Conservation (phyloP, 2,113 vertebrate species). For the Vombatus ursinus region DNA sequence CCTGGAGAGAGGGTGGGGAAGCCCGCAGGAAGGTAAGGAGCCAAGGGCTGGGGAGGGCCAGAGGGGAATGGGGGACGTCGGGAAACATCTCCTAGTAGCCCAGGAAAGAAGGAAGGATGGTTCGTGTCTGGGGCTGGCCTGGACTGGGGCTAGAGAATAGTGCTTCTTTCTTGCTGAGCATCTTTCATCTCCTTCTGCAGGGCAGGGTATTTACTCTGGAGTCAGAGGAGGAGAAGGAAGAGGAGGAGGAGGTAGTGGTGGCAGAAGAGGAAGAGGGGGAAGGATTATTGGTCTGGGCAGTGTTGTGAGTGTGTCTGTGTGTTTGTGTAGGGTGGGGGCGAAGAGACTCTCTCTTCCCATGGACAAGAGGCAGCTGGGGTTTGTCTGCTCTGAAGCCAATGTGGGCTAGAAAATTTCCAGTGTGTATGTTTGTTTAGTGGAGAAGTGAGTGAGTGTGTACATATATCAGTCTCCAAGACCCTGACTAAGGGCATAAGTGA, state of each 20-base stretch:
- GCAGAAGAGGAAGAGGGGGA: neutral
- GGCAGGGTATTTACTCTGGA: neutral
- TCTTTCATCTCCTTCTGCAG: neutral
- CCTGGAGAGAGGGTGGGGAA: neutral
- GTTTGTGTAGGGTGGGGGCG: neutral
- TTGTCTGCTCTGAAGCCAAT: neutral
- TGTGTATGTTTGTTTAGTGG: neutral
- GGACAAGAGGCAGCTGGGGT: neutral
- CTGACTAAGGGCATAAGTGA: neutral
- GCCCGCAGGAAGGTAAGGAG: conserved; percentile 65
- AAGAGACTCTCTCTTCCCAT: neutral
- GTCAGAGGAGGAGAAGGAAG: neutral
- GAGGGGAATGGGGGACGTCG: neutral
- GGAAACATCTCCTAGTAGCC: neutral
- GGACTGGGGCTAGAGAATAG: neutral
- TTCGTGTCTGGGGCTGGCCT: neutral
- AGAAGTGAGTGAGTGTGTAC: neutral
- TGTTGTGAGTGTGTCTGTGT: neutral
- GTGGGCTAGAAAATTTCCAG: neutral
- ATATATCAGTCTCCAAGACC: neutral
- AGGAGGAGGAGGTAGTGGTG: neutral
- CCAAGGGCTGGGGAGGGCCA: neutral
- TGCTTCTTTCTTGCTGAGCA: neutral
- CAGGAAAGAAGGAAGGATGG: neutral
- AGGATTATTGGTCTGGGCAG: neutral